Percentiles rank a stretch among this genome's conserved stretches.
These are phyloP conservation scores for Eunapius fragilis DNA, from an alignment of 37 sponge, comb jelly and placozoan genomes.

Conservation along the genomic window DNA sequence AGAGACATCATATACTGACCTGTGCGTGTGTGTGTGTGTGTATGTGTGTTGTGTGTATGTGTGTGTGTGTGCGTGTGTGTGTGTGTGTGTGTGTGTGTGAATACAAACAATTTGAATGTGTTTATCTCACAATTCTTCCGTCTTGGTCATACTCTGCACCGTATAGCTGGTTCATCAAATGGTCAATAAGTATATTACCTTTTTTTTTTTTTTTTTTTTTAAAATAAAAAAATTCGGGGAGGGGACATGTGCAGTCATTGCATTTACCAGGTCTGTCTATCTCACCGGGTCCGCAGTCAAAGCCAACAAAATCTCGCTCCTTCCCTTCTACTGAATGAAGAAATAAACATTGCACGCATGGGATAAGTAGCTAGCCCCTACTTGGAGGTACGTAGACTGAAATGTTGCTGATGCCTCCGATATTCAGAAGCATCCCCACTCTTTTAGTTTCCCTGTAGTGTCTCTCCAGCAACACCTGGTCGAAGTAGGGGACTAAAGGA, in stretches of 20 bases:
- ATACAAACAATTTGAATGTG: neutral
- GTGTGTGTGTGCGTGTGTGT: neutral
- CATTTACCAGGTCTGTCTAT: no score
- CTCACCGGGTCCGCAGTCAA: slow-evolving; percentile 85
- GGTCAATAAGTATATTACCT: slow-evolving; percentile 76
- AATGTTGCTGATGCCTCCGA: slow-evolving; percentile 82
- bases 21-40: neutral
- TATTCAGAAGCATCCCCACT: slow-evolving; percentile 60
- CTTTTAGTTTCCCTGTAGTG: slow-evolving; percentile 27
- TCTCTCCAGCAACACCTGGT: slow-evolving; percentile 37
- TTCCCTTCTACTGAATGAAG: neutral
- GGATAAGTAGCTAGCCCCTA: neutral
- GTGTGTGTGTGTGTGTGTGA: neutral
- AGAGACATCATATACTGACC: no score
- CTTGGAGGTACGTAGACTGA: slow-evolving; percentile 15
- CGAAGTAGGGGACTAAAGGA: slow-evolving; percentile 74
- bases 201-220: no score
- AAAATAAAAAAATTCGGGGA: no score
- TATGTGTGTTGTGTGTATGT: neutral
- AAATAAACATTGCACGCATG: neutral
- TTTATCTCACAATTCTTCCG: slow-evolving; percentile 38
- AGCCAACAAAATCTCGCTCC: slow-evolving; percentile 28
- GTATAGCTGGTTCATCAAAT: slow-evolving; percentile 40
- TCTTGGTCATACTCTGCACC: slow-evolving; percentile 46
- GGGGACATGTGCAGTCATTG: no score